Conservation (phyloP, 2,113 vertebrate species). For the Laterallus jamaicensis region DNA sequence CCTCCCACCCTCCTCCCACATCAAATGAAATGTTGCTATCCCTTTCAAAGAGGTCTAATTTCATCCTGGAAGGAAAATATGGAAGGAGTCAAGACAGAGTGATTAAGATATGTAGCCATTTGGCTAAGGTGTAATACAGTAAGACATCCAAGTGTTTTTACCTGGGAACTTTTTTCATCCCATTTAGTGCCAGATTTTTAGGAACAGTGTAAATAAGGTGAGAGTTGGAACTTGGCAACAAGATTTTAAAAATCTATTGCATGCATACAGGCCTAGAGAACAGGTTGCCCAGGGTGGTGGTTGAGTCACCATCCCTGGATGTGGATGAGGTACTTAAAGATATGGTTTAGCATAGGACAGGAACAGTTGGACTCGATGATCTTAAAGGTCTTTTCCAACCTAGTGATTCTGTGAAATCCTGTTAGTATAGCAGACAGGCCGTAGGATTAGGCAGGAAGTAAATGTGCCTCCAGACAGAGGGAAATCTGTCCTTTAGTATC, state of each 20-base stretch:
- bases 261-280: neutral
- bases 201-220: neutral
- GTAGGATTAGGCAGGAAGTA: neutral
- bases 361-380: too few relatives aligned
- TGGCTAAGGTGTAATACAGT: neutral
- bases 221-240: neutral
- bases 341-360: too few relatives aligned
- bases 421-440: neutral
- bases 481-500: neutral
- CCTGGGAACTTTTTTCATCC: neutral
- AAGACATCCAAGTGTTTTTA: neutral
- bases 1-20: neutral
- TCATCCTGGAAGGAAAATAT: neutral
- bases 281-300: too few relatives aligned
- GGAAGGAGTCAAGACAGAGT: neutral
- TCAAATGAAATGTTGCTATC: neutral
- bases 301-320: too few relatives aligned
- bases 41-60: neutral
- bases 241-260: neutral
- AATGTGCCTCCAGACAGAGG: neutral
- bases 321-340: too few relatives aligned
- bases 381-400: too few relatives aligned
- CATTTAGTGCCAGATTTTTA: neutral
- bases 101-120: neutral
- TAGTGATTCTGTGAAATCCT: neutral